phyloP scores from a whole-genome alignment of 2,888 invertebrate species.

The Entomobrya proxima region DNA sequence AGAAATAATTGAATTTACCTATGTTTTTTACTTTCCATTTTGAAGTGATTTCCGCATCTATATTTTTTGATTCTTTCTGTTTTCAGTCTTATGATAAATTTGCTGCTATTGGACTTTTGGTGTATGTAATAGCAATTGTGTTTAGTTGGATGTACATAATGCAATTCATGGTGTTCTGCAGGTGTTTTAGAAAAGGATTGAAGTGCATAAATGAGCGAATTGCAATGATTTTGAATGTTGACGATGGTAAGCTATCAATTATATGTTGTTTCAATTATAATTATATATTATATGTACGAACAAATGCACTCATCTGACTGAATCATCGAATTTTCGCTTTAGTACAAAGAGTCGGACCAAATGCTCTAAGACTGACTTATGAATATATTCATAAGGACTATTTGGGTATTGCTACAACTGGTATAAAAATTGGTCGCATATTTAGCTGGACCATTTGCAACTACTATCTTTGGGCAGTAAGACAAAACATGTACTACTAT shows the following conservation, averaged over 20 bases:
- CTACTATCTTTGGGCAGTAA: conserved; percentile 55
- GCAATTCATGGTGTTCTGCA: conserved; percentile 50
- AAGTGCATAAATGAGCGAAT: conserved; percentile 43
- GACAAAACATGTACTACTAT: background rate
- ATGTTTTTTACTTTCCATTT: no score
- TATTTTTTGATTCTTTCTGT: no score
- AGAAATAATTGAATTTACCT: no score
- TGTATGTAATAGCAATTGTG: conserved; percentile 31
- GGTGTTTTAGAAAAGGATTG: conserved; percentile 52
- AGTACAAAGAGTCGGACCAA: conserved; percentile 46
- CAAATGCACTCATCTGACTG: background rate
- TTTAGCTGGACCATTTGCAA: conserved; percentile 53
- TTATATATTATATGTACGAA: background rate
- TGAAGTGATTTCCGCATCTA: no score
- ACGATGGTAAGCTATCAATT: conserved; percentile 48
- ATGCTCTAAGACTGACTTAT: conserved; percentile 43
- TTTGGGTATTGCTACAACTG: conserved; percentile 44
- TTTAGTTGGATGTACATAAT: conserved; percentile 54
- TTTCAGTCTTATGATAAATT: no score
- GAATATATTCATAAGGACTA: conserved; percentile 56
- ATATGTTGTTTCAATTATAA: background rate
- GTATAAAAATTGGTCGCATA: conserved; percentile 40
- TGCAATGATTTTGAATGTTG: conserved; percentile 40
- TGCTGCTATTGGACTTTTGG: conserved; percentile 4
- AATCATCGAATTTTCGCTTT: background rate